Percentiles rank a stretch among this genome's conserved stretches.
These are phyloP conservation scores for Harmothoe impar DNA, from an alignment of 2,888 invertebrate species.

Conservation along the genomic window DNA sequence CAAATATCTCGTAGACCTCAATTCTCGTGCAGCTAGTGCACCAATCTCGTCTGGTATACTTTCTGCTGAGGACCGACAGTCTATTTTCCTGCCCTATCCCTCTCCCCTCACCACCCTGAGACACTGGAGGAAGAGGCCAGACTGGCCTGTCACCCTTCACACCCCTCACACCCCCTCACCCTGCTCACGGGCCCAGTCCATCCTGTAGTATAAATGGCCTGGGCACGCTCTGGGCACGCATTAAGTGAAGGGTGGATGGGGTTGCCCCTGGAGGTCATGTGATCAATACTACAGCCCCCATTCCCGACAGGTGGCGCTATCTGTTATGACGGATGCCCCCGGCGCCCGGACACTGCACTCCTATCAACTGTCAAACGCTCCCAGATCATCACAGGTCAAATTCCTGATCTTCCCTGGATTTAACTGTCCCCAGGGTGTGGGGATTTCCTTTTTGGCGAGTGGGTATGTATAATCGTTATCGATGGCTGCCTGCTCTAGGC, in stretches of 20 bases:
- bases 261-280: background rate
- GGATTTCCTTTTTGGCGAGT: background rate
- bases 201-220: background rate
- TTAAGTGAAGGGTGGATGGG: background rate
- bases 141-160: slow-evolving; percentile 14
- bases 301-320: background rate
- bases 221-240: background rate
- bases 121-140: background rate
- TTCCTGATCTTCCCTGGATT: background rate
- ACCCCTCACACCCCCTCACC: background rate
- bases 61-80: no score
- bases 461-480: slow-evolving; percentile 22
- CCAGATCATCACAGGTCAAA: background rate
- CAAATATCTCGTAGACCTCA: no score
- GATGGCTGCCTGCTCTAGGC: background rate
- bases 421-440: background rate
- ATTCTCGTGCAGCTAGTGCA: no score
- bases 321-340: slow-evolving; percentile 19
- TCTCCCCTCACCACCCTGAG: background rate
- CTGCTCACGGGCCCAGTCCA: background rate
- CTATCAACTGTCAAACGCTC: slow-evolving; percentile 16
- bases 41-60: no score
- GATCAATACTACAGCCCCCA: slow-evolving; percentile 7
- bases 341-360: background rate
- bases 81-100: background rate